Evolutionary conservation across 2,113 vertebrate genomes (phyloP).

Genomic region (Cavia aperea): DNA sequence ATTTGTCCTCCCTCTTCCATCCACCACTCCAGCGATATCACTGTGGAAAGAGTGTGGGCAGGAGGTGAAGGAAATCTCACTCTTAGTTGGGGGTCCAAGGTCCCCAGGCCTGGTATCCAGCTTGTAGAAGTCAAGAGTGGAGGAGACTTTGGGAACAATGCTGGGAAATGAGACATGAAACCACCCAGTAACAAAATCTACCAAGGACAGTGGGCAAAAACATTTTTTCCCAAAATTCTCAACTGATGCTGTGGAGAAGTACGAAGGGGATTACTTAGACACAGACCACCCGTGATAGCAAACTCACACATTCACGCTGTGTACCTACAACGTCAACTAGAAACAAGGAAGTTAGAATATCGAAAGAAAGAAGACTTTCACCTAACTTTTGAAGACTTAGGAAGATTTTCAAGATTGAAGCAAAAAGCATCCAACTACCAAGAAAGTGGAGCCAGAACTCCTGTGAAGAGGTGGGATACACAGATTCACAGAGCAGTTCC

Average conservation of each 20-base stretch:
- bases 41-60: background rate
- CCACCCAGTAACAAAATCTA: background rate
- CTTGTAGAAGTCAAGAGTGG: background rate
- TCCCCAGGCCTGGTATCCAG: rapidly evolving
- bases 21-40: background rate
- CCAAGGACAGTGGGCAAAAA: background rate
- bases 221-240: background rate
- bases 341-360: background rate
- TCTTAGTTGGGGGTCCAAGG: background rate
- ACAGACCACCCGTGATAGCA: rapidly evolving
- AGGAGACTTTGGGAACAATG: background rate
- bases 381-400: background rate
- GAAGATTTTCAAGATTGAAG: background rate
- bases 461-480: rapidly evolving
- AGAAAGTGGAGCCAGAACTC: background rate
- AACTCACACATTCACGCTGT: rapidly evolving
- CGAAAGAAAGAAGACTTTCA: background rate
- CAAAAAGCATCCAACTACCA: background rate
- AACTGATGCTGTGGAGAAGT: background rate
- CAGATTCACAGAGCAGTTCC: background rate
- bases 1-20: background rate
- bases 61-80: background rate
- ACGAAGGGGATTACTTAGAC: background rate
- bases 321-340: background rate
- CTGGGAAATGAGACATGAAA: background rate